phyloP scores from a whole-genome alignment of 2,113 vertebrate species.

The Chauna torquata region DNA sequence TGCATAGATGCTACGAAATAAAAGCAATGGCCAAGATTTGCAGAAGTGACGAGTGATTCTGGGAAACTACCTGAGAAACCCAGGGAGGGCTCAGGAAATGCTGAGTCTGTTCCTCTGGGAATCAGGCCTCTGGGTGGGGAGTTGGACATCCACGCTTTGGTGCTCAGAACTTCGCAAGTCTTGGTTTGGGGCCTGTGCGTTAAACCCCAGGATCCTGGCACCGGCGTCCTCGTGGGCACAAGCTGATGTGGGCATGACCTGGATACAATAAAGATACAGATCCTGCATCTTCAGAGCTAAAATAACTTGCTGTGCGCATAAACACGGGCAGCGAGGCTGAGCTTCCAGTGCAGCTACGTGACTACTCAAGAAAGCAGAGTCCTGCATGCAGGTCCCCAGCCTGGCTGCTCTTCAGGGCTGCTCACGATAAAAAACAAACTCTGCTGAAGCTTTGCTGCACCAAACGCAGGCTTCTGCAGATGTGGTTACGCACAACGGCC shows the following conservation, averaged over 20 bases:
- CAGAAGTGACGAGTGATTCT: neutral
- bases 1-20: neutral
- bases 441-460: neutral
- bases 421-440: neutral
- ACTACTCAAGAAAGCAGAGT: no score
- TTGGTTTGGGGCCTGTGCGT: neutral
- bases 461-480: accelerated
- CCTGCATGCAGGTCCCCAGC: neutral
- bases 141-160: neutral
- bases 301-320: neutral
- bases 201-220: neutral
- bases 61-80: neutral
- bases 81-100: neutral
- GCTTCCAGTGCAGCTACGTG: no score
- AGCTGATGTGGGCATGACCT: accelerated
- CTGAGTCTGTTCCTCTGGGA: neutral
- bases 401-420: neutral
- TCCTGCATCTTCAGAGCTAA: neutral
- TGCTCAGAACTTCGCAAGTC: accelerated
- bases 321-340: accelerated
- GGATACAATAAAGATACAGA: neutral
- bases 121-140: accelerated
- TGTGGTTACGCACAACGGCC: neutral
- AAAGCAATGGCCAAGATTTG: neutral
- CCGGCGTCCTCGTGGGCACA: accelerated